These are phyloP conservation scores for Gila orcuttii DNA, from an alignment of 2,113 vertebrate genomes.

Conservation along the genomic window DNA sequence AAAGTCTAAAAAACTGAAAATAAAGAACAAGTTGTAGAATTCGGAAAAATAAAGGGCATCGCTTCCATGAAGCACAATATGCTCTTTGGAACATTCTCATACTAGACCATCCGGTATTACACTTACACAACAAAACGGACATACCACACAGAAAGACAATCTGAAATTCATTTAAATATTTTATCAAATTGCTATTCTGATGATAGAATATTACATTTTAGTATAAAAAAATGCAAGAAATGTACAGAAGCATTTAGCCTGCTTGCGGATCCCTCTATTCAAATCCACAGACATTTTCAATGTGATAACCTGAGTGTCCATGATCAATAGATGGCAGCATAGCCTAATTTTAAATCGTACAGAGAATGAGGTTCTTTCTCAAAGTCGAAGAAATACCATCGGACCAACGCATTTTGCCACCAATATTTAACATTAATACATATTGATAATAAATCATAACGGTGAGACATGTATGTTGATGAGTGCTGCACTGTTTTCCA, in stretches of 20 bases:
- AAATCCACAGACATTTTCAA: neutral
- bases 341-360: conserved; percentile 46
- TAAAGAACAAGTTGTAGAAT: too few relatives aligned
- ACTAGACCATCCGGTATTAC: too few relatives aligned
- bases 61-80: too few relatives aligned
- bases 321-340: conserved; percentile 60
- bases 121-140: too few relatives aligned
- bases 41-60: too few relatives aligned
- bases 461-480: neutral
- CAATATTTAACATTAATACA: too few relatives aligned
- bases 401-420: conserved; percentile 14
- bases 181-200: neutral
- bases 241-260: neutral
- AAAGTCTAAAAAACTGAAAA: too few relatives aligned
- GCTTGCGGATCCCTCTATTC: neutral
- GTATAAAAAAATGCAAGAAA: neutral
- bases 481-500: neutral
- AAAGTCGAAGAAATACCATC: neutral
- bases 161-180: neutral
- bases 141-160: too few relatives aligned
- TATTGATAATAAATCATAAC: too few relatives aligned
- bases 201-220: neutral
- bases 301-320: neutral
- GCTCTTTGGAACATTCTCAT: too few relatives aligned
- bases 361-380: neutral